phyloP scores from a whole-genome alignment of 1,140 invertebrate species.

The Agrilus planipennis region DNA sequence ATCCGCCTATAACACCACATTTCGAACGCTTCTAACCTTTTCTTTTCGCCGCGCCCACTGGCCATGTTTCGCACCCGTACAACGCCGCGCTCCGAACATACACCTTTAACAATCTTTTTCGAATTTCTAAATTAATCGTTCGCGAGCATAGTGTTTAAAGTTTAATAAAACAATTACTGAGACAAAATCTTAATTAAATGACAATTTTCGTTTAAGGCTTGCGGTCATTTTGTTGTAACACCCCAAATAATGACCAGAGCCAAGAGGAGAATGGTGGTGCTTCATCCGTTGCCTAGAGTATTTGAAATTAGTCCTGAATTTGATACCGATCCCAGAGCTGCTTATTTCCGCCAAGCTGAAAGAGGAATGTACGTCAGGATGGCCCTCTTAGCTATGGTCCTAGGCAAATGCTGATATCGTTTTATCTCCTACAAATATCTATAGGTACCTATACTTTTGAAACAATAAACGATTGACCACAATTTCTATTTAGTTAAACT shows the following conservation, averaged over 20 bases:
- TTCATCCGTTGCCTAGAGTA: constrained; percentile 93
- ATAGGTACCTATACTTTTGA: neutral
- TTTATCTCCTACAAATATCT: constrained; percentile 5
- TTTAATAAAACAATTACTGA: too few relatives aligned
- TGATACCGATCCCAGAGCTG: constrained; percentile 90
- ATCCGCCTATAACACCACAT: too few relatives aligned
- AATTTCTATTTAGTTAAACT: neutral
- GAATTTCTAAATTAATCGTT: too few relatives aligned
- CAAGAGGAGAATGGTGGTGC: constrained; percentile 87
- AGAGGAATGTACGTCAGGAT: constrained; percentile 97
- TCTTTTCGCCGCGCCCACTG: too few relatives aligned
- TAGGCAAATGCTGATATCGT: constrained; percentile 46
- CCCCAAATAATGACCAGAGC: constrained; percentile 92
- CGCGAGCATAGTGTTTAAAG: too few relatives aligned
- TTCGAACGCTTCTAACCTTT: too few relatives aligned
- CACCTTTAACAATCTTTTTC: too few relatives aligned
- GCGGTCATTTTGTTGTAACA: constrained; percentile 80
- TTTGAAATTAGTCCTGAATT: constrained; percentile 91
- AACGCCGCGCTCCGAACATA: too few relatives aligned
- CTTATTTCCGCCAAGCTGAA: constrained; percentile 96
- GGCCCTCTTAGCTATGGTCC: constrained; percentile 87
- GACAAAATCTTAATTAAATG: too few relatives aligned
- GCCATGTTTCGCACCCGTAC: too few relatives aligned
- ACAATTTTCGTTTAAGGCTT: constrained; percentile 52
- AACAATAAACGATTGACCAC: neutral